Evolutionary conservation across 2,888 invertebrate genomes (phyloP).

Genomic region (Dorcus hopei): DNA sequence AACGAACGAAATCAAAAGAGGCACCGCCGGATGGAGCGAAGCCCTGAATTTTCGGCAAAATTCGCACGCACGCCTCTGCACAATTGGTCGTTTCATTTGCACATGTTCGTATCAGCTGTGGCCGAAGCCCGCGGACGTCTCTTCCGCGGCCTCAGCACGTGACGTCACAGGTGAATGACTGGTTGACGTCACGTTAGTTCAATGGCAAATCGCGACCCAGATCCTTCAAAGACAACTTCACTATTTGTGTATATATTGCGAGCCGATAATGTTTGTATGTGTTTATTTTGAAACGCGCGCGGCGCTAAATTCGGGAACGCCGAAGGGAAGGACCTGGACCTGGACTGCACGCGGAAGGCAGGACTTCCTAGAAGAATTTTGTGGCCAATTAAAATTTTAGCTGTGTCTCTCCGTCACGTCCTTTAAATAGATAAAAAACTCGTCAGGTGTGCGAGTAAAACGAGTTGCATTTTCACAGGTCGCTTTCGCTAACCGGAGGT

Average conservation of each 20-base stretch:
- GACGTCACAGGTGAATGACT: constrained; percentile 53
- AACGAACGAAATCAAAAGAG: neutral
- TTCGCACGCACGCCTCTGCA: constrained; percentile 17
- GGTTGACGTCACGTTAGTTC: constrained; percentile 50
- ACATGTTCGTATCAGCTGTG: constrained; percentile 36
- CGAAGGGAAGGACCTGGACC: no score
- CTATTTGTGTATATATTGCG: constrained; percentile 13
- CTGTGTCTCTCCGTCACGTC: no score
- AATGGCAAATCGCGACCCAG: constrained; percentile 54
- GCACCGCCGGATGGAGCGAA: neutral
- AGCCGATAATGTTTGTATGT: constrained; percentile 4
- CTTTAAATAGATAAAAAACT: no score
- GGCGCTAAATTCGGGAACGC: neutral
- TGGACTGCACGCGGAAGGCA: no score
- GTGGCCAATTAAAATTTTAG: no score
- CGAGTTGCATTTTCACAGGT: no score
- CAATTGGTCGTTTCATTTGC: constrained; percentile 29
- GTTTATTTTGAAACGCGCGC: neutral
- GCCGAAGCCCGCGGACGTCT: constrained; percentile 32
- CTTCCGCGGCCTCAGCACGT: constrained; percentile 44
- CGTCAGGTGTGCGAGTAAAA: no score
- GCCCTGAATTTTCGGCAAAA: neutral
- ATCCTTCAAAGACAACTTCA: constrained; percentile 31
- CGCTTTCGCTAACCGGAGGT: no score
- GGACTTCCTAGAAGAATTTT: no score